Evolutionary conservation across 2,797 vertebrate genomes (phyloP).

Genomic region (Sphaeramia orbicularis): DNA sequence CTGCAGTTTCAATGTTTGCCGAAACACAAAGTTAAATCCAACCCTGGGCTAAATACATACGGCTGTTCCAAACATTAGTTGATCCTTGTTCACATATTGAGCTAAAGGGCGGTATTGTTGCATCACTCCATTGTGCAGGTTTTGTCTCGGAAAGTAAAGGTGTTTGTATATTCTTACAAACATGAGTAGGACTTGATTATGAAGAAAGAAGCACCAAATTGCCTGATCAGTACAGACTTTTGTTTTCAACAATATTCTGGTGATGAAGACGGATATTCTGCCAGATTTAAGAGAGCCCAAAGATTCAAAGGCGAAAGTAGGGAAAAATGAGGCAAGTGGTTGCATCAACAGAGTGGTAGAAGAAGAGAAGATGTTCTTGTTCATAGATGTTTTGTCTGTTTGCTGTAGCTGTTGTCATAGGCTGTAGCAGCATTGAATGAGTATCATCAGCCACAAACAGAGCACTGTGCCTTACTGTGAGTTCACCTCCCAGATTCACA

Average conservation of each 20-base stretch:
- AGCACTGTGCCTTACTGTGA: slow-evolving; percentile 87
- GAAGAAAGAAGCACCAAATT: slow-evolving; percentile 37
- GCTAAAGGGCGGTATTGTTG: slow-evolving; percentile 3
- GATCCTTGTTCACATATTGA: slow-evolving; percentile 15
- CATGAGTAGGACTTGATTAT: slow-evolving; percentile 39
- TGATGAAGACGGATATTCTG: slow-evolving; percentile 44
- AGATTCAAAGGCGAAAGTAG: slow-evolving; percentile 47
- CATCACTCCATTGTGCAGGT: slow-evolving; percentile 68
- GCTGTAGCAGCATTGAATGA: slow-evolving; percentile 77
- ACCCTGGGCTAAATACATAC: slow-evolving; percentile 50
- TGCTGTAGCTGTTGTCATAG: slow-evolving; percentile 47
- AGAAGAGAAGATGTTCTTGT: slow-evolving; percentile 47
- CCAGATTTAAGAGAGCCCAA: slow-evolving; percentile 41
- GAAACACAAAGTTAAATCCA: slow-evolving; percentile 50
- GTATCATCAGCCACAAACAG: slow-evolving; percentile 69
- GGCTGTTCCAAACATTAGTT: slow-evolving; percentile 16
- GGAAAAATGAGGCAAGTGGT: background rate
- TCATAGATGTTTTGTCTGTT: slow-evolving; percentile 47
- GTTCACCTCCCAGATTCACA: slow-evolving; percentile 75
- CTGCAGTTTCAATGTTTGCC: slow-evolving; percentile 39
- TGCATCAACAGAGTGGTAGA: background rate
- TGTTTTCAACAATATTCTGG: slow-evolving; percentile 37
- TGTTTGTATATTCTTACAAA: slow-evolving; percentile 33
- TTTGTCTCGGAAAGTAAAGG: slow-evolving; percentile 53
- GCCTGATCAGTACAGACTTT: slow-evolving; percentile 22